phyloP scores from a whole-genome alignment of 2,888 invertebrate genomes.

The Lamellibrachia satsuma region DNA sequence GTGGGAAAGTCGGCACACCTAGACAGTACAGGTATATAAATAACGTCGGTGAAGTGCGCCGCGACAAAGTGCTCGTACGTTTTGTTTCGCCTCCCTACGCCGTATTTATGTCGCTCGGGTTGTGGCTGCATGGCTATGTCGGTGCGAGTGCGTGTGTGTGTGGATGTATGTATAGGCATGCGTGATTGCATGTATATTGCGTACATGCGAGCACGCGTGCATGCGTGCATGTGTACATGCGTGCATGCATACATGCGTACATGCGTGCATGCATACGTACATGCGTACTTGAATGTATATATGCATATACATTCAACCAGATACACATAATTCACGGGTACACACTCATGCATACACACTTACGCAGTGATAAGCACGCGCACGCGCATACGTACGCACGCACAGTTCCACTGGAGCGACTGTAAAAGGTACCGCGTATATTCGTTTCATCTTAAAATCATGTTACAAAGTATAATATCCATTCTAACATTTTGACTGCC shows the following conservation, averaged over 20 bases:
- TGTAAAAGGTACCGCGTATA: no score
- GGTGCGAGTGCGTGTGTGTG: not conserved
- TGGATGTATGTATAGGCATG: not conserved
- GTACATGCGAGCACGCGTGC: not conserved
- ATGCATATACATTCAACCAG: not conserved
- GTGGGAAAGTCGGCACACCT: constrained; percentile 17
- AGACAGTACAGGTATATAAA: constrained; percentile 17
- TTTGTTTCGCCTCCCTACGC: not conserved
- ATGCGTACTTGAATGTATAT: no score
- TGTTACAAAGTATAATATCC: no score
- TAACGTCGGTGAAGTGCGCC: not conserved
- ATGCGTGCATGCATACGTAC: not conserved
- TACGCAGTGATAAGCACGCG: not conserved
- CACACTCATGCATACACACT: not conserved
- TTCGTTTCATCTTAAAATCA: no score
- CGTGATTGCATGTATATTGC: not conserved
- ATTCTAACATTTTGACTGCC: no score
- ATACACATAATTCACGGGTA: not conserved
- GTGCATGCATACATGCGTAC: not conserved
- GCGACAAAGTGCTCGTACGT: not conserved
- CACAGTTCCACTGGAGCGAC: not conserved
- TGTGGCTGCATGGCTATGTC: not conserved
- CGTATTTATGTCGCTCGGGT: not conserved
- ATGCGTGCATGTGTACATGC: not conserved
- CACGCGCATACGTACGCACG: not conserved